A percentile compares a stretch with the other conserved stretches of the same genome.
These are phyloP conservation scores for Heliconius charithonia DNA, from an alignment of 2,888 invertebrate genomes.

Conservation along the genomic window DNA sequence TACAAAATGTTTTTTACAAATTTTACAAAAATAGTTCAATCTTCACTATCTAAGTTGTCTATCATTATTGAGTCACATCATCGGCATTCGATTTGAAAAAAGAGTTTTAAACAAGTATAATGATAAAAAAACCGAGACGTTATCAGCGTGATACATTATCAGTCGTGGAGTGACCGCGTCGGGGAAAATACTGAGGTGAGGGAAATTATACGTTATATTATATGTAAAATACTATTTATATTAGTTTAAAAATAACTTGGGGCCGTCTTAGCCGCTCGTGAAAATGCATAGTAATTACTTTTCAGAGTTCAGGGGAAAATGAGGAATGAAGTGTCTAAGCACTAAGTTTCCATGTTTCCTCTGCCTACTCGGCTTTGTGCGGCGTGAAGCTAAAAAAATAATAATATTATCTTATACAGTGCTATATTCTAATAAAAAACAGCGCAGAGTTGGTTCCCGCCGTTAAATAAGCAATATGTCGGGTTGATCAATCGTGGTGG, in stretches of 20 bases:
- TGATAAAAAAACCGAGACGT: slow-evolving; percentile 24
- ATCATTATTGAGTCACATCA: slow-evolving; percentile 6
- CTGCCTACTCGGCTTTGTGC: too few relatives aligned
- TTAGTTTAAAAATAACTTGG: neutral
- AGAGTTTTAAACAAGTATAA: neutral
- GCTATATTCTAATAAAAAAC: neutral
- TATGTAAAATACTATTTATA: neutral
- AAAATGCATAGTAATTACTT: too few relatives aligned
- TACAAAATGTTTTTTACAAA: neutral
- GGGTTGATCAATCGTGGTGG: neutral
- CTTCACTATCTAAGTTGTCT: neutral
- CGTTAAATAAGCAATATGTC: neutral
- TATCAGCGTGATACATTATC: slow-evolving; percentile 33
- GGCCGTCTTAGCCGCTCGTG: too few relatives aligned
- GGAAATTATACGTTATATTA: neutral
- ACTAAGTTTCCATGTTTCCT: too few relatives aligned
- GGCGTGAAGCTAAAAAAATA: too few relatives aligned
- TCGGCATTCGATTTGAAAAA: neutral
- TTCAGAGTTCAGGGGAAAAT: too few relatives aligned
- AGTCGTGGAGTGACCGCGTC: slow-evolving; percentile 28
- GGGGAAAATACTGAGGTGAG: slow-evolving; percentile 23
- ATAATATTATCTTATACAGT: too few relatives aligned
- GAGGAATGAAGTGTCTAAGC: too few relatives aligned
- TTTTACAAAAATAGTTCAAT: neutral
- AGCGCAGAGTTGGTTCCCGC: neutral